Percentiles rank a stretch among this genome's conserved stretches.
Conservation (phyloP, 1,140 invertebrate genomes). For the Sweltsa coloradensis region DNA sequence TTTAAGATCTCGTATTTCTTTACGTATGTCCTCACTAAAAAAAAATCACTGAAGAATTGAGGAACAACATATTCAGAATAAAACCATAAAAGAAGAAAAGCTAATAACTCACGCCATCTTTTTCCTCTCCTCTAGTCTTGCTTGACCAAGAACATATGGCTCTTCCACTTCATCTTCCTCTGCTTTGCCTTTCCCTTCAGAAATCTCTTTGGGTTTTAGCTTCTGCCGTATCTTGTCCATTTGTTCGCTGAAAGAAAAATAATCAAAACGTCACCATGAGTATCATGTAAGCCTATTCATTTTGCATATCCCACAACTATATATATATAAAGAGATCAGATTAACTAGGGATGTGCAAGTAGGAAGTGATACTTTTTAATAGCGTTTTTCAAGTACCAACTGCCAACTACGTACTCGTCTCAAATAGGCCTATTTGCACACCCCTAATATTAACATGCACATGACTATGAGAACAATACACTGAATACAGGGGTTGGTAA, state of each 20-base stretch:
- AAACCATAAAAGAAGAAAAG: conserved; percentile 1
- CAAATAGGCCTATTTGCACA: too few relatives aligned
- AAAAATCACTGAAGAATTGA: conserved; percentile 15
- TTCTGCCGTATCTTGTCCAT: conserved; percentile 32
- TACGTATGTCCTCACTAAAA: conserved; percentile 53
- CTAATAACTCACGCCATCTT: conserved; percentile 45
- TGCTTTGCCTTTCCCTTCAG: conserved; percentile 20
- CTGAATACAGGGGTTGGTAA: too few relatives aligned
- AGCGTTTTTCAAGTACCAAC: too few relatives aligned
- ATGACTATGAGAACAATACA: too few relatives aligned
- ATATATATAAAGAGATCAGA: too few relatives aligned
- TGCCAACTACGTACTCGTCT: too few relatives aligned
- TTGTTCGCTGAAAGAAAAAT: conserved; percentile 28
- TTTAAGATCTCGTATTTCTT: conserved; percentile 62
- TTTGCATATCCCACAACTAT: too few relatives aligned
- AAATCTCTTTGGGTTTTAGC: conserved; percentile 26
- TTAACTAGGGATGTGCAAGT: too few relatives aligned
- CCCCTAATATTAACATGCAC: too few relatives aligned
- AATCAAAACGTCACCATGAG: conserved; percentile 8
- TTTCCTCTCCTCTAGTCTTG: conserved; percentile 45
- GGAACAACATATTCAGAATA: not conserved
- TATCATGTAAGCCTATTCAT: too few relatives aligned
- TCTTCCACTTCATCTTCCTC: conserved; percentile 30
- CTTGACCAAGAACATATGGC: conserved; percentile 55
- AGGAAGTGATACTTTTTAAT: too few relatives aligned